Evolutionary conservation across 2,113 vertebrate genomes (phyloP), one percentile per base, ranked within the genome.

Genomic region (Apus apus): DNA sequence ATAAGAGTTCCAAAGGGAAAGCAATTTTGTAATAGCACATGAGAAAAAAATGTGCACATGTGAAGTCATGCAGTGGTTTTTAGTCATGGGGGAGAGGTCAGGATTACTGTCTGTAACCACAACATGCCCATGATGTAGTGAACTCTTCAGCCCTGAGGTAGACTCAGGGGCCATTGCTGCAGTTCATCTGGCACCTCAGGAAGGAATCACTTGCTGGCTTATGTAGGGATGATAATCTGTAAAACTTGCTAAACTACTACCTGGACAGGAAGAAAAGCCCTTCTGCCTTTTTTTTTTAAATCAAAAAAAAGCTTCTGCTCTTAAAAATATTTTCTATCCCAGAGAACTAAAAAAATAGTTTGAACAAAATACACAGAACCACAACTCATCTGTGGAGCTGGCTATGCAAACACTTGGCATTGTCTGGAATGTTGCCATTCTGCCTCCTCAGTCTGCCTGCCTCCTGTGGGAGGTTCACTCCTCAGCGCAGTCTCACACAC

Each of bases 401-500:
- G 34, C n/a, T 53, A 1, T 26, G 19, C 23, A 40, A 48, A 23
- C 21, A 8, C 16, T 36, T 34, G 3, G 8, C 58, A 5, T 5
- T 20, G 9, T 40, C 19, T 51, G 12, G 13, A 53, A 23, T 29
- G 15, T 1, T 66, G 36, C 17, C 30, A 12, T 72, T 50, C 11
- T 57, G 4, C 73, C 51, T 58, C 9, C 26, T 26, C n/a, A 4
- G 5, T 4, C 25, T n/a, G 34, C 34, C n/a, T 65, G 29, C 38
- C 43, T 6, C 5, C 53, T 3, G 1, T 6, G 1, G 0, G 32
- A 60, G 48, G 45, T 1, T 86, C 7, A 1, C 4, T 58, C 73
- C 46, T 98, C 93, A 96, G 82, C 70, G 93, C 64, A 91, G 92
- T 81, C 86, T 97, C 72, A 97, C 96, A 92, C 98, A 97, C 64